Conservation (phyloP, 53 echinoderm and acorn worm species). For the Echinometra lucunter region DNA sequence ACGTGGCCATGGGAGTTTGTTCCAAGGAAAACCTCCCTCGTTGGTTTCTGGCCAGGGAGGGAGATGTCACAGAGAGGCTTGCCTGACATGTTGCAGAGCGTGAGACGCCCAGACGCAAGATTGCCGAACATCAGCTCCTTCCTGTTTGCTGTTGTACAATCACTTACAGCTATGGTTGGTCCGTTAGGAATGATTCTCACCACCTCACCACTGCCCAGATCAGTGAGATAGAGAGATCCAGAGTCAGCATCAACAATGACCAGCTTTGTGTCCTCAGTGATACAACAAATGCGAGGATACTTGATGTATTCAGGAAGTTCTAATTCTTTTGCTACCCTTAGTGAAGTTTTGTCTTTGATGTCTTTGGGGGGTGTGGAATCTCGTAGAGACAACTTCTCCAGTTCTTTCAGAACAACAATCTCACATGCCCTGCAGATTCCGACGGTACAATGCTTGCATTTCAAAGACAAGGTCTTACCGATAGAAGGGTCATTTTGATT, state of each 20-base stretch:
- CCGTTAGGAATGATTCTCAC: neutral
- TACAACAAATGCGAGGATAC: neutral
- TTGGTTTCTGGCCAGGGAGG: neutral
- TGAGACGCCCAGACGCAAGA: neutral
- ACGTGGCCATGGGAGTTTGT: neutral
- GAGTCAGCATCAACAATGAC: slow-evolving; percentile 3
- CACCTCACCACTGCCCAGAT: slow-evolving; percentile 17
- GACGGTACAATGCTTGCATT: slow-evolving; percentile 1
- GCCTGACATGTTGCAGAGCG: neutral
- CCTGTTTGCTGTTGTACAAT: slow-evolving; percentile 14
- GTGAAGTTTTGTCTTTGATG: neutral
- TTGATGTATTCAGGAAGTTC: slow-evolving; percentile 9
- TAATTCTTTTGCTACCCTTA: neutral
- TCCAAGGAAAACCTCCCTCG: slow-evolving; percentile 17
- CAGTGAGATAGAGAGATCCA: neutral
- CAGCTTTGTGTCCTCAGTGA: neutral
- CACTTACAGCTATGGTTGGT: neutral
- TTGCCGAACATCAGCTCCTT: slow-evolving; percentile 27
- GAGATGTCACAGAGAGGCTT: neutral
- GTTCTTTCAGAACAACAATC: neutral
- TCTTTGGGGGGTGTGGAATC: neutral
- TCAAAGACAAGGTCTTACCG: slow-evolving; percentile 44
- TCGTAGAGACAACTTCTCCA: neutral
- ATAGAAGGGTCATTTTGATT: neutral
- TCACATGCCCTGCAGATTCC: slow-evolving; percentile 28